phyloP scores from a whole-genome alignment of 2,888 invertebrate genomes.

The Polydrusus cervinus region DNA sequence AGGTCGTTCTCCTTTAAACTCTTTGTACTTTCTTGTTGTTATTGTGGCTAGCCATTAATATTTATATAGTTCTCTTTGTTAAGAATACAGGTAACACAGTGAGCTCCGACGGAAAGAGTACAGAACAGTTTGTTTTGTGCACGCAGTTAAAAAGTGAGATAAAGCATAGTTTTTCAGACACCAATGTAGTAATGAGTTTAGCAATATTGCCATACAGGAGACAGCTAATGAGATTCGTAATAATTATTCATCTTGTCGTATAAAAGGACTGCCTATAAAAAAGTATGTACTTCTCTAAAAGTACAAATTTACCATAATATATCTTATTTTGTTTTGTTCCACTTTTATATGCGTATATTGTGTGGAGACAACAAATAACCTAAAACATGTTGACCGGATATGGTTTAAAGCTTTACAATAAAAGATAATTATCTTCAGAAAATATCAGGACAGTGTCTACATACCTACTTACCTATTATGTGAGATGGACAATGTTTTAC shows the following conservation, averaged over 20 bases:
- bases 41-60: conserved; percentile 21
- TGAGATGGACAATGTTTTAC: background rate
- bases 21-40: conserved; percentile 16
- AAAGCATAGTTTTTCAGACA: too few species aligned
- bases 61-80: conserved; percentile 26
- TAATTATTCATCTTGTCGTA: too few species aligned
- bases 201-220: too few species aligned
- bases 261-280: too few species aligned
- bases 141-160: background rate
- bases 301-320: conserved; percentile 4
- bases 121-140: background rate
- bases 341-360: conserved; percentile 8
- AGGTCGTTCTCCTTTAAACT: conserved; percentile 29
- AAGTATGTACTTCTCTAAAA: background rate
- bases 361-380: conserved; percentile 18
- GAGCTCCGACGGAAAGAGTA: background rate
- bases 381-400: conserved; percentile 21
- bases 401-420: conserved; percentile 10
- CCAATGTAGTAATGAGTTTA: too few species aligned
- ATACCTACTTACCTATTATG: background rate
- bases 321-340: background rate
- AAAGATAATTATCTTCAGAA: conserved; percentile 12
- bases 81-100: conserved; percentile 8
- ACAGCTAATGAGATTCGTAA: too few species aligned
- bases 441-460: conserved; percentile 7